A percentile compares a stretch with the other conserved stretches of the same genome.
Conservation (phyloP, 2,113 vertebrate genomes). For the Oenanthe oenanthe region DNA sequence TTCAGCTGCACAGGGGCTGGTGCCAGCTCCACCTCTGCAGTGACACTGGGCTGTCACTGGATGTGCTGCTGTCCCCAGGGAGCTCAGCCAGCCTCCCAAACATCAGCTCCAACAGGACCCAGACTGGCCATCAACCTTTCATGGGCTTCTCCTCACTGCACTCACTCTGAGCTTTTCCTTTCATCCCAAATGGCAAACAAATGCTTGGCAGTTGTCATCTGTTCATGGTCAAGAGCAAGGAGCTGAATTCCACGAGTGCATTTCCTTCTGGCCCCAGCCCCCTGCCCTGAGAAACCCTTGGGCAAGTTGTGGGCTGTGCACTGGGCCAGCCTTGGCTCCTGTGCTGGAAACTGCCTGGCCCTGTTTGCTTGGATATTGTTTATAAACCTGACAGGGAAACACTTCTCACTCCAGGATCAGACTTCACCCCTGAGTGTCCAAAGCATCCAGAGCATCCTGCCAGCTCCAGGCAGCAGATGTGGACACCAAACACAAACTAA, state of each 20-base stretch:
- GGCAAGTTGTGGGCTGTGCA: background rate
- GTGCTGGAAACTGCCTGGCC: background rate
- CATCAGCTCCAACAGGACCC: background rate
- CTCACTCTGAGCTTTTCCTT: background rate
- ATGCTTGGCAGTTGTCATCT: slow-evolving; percentile 24
- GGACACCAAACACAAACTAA: background rate
- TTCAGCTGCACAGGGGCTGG: background rate
- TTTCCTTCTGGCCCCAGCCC: background rate
- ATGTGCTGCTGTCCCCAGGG: background rate
- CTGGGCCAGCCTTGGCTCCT: background rate
- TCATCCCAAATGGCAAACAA: slow-evolving; percentile 46
- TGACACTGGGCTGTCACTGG: background rate
- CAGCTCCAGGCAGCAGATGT: slow-evolving; percentile 19
- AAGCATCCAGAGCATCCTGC: background rate
- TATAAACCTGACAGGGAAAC: background rate
- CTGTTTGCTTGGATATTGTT: background rate
- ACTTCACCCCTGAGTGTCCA: background rate
- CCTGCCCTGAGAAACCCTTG: background rate
- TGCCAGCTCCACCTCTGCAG: background rate
- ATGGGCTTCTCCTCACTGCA: background rate
- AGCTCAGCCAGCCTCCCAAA: background rate
- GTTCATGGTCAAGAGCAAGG: background rate
- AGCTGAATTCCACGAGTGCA: slow-evolving; percentile 30
- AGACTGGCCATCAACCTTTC: background rate
- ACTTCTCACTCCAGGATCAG: background rate